Conservation (phyloP, 2,113 vertebrate genomes). For the Lamprologus speciosus region DNA sequence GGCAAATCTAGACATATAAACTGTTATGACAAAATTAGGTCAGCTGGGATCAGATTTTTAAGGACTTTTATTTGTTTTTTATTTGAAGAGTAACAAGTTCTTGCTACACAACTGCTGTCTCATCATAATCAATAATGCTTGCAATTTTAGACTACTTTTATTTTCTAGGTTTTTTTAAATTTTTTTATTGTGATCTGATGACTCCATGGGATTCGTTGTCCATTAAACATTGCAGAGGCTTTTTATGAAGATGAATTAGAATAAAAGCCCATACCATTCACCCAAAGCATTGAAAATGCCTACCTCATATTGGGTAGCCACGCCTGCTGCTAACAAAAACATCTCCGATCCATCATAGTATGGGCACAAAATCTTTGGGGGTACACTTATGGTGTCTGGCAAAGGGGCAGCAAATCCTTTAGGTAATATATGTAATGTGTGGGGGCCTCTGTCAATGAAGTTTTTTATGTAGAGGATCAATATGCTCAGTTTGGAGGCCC, state of each 20-base stretch:
- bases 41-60: not conserved
- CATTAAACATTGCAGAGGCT: not conserved
- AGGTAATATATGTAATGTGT: not conserved
- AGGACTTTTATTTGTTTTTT: not conserved
- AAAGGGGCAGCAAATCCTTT: not conserved
- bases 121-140: not conserved
- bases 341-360: not conserved
- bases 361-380: not conserved
- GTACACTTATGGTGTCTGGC: not conserved
- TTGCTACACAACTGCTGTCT: not conserved
- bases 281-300: not conserved
- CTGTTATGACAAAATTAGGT: not conserved
- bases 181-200: not conserved
- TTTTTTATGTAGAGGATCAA: not conserved
- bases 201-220: not conserved
- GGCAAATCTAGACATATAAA: not conserved
- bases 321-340: not conserved
- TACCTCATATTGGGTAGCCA: not conserved
- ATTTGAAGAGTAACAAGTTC: not conserved
- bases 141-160: not conserved
- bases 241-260: not conserved
- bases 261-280: not conserved
- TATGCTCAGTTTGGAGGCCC: fast-evolving
- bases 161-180: not conserved
- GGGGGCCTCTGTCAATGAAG: not conserved